These are phyloP conservation scores for Caligus rogercresseyi DNA, from an alignment of 1,140 invertebrate genomes.

Conservation along the genomic window DNA sequence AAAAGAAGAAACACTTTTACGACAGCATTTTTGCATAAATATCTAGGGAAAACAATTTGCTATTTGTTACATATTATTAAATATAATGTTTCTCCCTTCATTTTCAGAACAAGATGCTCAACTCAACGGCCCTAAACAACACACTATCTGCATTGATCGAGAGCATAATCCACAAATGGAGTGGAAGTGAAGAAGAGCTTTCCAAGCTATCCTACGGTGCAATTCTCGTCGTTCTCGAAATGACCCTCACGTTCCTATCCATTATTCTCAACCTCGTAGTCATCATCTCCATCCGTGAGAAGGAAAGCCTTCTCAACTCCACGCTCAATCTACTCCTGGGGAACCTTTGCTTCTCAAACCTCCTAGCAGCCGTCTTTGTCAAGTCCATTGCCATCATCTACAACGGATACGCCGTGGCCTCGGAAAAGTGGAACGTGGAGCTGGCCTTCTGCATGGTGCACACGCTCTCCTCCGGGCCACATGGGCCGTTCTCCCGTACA, in stretches of 20 bases:
- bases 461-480: conserved; percentile 7
- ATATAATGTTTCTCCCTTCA: too few species aligned
- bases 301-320: conserved; percentile 6
- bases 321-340: conserved; percentile 9
- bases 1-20: too few species aligned
- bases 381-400: conserved; percentile 17
- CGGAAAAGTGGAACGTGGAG: conserved; percentile 1
- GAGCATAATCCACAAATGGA: background rate
- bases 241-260: background rate
- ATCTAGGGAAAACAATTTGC: too few species aligned
- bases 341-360: conserved; percentile 12
- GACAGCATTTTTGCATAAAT: too few species aligned
- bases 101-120: too few species aligned
- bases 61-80: too few species aligned
- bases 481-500: conserved; percentile 14
- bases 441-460: conserved; percentile 12
- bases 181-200: background rate
- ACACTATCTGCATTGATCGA: too few species aligned
- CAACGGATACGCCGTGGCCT: conserved; percentile 10
- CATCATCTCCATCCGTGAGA: conserved; percentile 16
- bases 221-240: background rate
- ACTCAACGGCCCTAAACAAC: too few species aligned
- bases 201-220: background rate
- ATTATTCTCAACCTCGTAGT: conserved; percentile 11
- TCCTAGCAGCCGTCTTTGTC: conserved; percentile 12